Evolutionary conservation across 2,113 vertebrate species (phyloP).

Genomic region (Pandion haliaetus): DNA sequence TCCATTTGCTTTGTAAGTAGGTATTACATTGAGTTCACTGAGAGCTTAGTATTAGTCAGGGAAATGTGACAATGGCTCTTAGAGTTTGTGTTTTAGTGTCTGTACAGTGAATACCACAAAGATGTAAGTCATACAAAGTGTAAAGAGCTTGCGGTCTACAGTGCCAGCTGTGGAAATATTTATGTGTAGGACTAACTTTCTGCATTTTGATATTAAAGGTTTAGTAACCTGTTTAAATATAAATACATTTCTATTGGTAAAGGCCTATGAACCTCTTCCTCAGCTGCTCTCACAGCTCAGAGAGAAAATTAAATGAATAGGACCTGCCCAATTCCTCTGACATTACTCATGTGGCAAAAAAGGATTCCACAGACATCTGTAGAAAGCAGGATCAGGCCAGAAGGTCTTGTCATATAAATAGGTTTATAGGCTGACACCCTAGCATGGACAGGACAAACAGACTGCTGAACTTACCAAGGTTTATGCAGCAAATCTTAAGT

Average conservation of each 20-base stretch:
- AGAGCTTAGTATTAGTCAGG: neutral
- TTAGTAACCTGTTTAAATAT: neutral
- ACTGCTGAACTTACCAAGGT: neutral
- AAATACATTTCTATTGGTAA: neutral
- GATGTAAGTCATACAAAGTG: neutral
- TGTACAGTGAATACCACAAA: neutral
- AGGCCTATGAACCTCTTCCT: neutral
- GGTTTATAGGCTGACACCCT: neutral
- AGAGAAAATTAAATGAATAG: neutral
- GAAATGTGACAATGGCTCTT: neutral
- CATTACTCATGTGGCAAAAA: neutral
- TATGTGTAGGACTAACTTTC: neutral
- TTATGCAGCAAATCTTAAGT: neutral
- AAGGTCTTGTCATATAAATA: neutral
- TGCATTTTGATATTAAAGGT: slow-evolving; percentile 16
- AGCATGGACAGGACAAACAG: neutral
- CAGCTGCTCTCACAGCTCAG: neutral
- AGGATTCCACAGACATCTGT: neutral
- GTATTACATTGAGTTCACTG: neutral
- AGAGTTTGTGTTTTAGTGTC: neutral
- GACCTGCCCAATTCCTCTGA: neutral
- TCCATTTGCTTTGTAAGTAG: neutral
- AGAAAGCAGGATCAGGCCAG: neutral
- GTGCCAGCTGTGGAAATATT: neutral
- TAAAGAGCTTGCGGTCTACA: neutral